Base-by-base conservation (phyloP, 2,797 vertebrate genomes). In the Adelosebastes latens region DNA sequence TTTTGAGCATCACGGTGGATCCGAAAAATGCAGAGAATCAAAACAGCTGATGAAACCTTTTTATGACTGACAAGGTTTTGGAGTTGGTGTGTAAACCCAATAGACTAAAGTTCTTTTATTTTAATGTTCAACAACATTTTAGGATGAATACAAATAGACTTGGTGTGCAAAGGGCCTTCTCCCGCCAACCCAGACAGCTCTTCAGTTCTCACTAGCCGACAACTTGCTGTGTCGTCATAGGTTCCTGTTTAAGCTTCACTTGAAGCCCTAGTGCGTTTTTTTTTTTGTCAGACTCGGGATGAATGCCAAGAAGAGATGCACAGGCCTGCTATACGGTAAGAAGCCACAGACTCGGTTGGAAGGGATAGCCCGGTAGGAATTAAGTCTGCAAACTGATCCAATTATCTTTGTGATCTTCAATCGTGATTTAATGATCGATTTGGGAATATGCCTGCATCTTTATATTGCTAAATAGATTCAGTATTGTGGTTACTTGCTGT, bases 331-430 rank as follows among this genome's bases (percentile, higher is more conserved):
- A 59, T 66, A 53, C 46, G 2, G 5, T 29, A 58, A 66, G 46
- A 36, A 11, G 58, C 18, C 10, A 20, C 29, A 24, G 22, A 32
- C n/a, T 69, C 25, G 22, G 68, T 62, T 29, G 6, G 36, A 39
- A 55, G 5, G 52, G 7, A 11, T 18, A 24, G 36, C 49, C 59
- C 59, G 29, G n/a, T 0, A 65, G 68, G 53, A 79, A 36, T 58
- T 65, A 55, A n/a, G 46, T 20, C 34, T 34, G 6, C 39, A 55
- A 60, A 64, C 12, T 65, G 61, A 85, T 71, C 49, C 72, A 53
- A 6, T 65, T 52, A 63, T 27, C 72, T 64, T 60, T 46, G 29
- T 63, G 46, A 34, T 39, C 18, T 14, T 64, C 16, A 76, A 9
- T 31, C 5, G 0, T 27, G 27, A 61, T 69, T 36, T 36, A 31